A percentile compares a stretch with the other conserved stretches of the same genome.
Conservation (phyloP, 2,888 invertebrate species). For the Geotrupes spiniger region DNA sequence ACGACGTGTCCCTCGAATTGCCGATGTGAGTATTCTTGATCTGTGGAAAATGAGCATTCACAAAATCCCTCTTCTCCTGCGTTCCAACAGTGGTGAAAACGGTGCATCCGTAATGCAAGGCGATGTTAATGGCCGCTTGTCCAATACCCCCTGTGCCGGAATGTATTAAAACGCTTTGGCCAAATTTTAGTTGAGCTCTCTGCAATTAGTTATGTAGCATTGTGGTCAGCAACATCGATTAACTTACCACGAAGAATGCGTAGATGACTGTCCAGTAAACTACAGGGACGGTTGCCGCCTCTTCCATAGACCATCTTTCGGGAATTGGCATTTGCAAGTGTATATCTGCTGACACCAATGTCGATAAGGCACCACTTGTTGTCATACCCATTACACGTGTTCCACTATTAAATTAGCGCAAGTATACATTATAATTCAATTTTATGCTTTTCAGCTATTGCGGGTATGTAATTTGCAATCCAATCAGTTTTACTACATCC, state of each 20-base stretch:
- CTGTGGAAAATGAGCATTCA: conserved; percentile 75
- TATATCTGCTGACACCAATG: conserved; percentile 57
- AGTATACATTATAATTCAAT: no score
- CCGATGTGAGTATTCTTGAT: conserved; percentile 67
- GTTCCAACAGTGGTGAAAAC: conserved; percentile 91
- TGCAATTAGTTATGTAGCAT: conserved; percentile 3
- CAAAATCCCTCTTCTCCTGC: conserved; percentile 76
- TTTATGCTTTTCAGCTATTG: no score
- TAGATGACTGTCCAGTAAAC: conserved; percentile 60
- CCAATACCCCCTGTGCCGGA: conserved; percentile 69
- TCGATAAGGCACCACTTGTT: conserved; percentile 58
- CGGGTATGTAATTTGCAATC: no score
- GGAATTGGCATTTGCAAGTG: conserved; percentile 64
- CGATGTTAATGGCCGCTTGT: conserved; percentile 68
- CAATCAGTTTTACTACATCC: no score
- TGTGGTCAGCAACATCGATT: background rate
- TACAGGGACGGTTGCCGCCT: conserved; percentile 75
- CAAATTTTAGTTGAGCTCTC: conserved; percentile 19
- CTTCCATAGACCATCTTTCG: conserved; percentile 67
- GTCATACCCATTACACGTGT: conserved; percentile 66
- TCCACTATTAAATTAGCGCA: conserved; percentile 55
- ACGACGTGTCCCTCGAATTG: conserved; percentile 82
- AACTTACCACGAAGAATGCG: conserved; percentile 50
- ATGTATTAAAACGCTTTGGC: conserved; percentile 51
- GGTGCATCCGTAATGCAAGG: conserved; percentile 60